phyloP scores from a whole-genome alignment of 2,888 invertebrate species.

The Latrodectus elegans region DNA sequence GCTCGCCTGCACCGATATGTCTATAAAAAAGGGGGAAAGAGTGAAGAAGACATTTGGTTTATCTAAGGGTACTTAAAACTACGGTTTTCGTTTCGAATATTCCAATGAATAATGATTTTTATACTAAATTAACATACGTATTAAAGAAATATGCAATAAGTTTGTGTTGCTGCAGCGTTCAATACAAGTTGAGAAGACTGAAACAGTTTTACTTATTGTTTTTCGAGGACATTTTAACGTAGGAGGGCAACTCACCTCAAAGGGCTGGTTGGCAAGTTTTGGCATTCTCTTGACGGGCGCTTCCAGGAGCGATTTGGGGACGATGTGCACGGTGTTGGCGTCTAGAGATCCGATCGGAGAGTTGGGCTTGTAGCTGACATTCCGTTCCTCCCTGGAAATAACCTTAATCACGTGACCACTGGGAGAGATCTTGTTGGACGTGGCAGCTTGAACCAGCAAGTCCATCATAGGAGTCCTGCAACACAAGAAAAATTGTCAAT shows the following conservation, averaged over 20 bases:
- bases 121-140: no score
- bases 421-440: conserved; percentile 78
- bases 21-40: no score
- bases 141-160: no score
- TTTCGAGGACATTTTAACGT: neutral
- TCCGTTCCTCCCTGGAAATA: conserved; percentile 78
- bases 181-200: no score
- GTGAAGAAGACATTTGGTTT: no score
- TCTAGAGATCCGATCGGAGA: conserved; percentile 81
- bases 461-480: conserved; percentile 86
- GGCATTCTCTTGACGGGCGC: conserved; percentile 71
- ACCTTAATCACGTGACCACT: conserved; percentile 81
- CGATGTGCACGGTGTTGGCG: conserved; percentile 77
- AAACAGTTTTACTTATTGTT: neutral
- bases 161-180: no score
- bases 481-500: neutral
- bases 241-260: conserved; percentile 76
- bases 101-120: no score
- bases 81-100: no score
- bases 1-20: no score
- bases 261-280: conserved; percentile 78
- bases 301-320: conserved; percentile 75
- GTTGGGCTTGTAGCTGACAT: conserved; percentile 82
- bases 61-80: no score
- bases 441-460: conserved; percentile 83